Evolutionary conservation across 2,888 invertebrate genomes (phyloP).

Genomic region (Sialis lutaria): DNA sequence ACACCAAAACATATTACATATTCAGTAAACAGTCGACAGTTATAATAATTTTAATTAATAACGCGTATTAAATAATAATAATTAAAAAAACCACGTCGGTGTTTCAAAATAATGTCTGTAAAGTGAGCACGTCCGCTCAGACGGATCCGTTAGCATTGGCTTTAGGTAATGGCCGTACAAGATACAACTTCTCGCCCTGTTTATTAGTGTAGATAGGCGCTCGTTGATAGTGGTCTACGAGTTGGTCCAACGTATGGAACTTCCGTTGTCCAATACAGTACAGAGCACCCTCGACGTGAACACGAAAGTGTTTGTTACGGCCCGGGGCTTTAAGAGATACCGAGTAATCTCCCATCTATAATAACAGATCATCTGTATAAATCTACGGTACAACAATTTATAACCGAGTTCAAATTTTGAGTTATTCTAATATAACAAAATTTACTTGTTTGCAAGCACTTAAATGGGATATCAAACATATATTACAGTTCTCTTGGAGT

Average conservation of each 20-base stretch:
- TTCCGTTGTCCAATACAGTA: conserved; percentile 97
- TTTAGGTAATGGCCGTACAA: conserved; percentile 83
- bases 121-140: no score
- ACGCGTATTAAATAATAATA: no score
- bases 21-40: no score
- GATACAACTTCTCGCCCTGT: conserved; percentile 92
- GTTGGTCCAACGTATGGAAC: conserved; percentile 87
- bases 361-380: conserved; percentile 10
- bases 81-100: no score
- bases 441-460: no score
- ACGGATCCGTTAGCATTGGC: conserved; percentile 16
- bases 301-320: conserved; percentile 97
- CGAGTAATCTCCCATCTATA: conserved; percentile 93
- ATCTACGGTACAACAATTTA: no score
- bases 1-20: no score
- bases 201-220: conserved; percentile 98
- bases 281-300: conserved; percentile 81
- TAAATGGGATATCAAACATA: no score
- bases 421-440: no score
- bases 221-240: conserved; percentile 96
- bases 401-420: no score
- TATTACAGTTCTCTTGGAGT: no score
- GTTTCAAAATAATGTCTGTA: background rate
- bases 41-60: no score
- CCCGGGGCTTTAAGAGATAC: conserved; percentile 95